Conservation (phyloP, 1,140 invertebrate species). For the Maconellicoccus hirsutus region DNA sequence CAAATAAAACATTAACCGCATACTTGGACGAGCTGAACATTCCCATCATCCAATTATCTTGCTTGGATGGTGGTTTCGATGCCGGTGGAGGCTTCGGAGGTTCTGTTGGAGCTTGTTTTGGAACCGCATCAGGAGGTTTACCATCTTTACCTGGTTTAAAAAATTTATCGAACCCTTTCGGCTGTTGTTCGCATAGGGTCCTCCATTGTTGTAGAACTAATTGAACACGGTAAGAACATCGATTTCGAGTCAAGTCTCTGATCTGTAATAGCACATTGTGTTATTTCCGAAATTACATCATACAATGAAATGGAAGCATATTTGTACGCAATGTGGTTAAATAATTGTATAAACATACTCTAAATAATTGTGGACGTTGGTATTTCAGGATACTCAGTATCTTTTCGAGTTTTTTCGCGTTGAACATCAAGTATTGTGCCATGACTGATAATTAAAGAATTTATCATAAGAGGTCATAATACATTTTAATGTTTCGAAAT, state of each 20-base stretch:
- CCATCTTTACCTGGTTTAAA: constrained; percentile 50
- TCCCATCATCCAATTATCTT: constrained; percentile 28
- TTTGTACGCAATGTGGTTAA: background rate
- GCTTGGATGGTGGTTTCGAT: background rate
- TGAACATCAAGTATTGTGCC: constrained; percentile 14
- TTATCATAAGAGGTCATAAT: background rate
- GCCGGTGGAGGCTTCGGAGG: constrained; percentile 18
- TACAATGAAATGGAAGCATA: background rate
- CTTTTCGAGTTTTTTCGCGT: background rate
- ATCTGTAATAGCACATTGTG: background rate
- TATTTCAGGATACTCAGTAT: constrained; percentile 15
- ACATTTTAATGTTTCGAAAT: background rate
- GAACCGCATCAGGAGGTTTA: constrained; percentile 25
- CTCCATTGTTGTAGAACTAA: constrained; percentile 41
- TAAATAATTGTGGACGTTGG: background rate
- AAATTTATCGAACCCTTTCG: constrained; percentile 88
- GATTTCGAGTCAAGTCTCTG: constrained; percentile 17
- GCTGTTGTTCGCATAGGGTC: constrained; percentile 54
- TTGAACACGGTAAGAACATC: background rate
- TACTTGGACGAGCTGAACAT: constrained; percentile 30
- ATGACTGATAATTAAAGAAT: background rate
- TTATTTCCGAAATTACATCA: background rate
- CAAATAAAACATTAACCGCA: background rate
- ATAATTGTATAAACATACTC: background rate
- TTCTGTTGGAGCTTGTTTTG: constrained; percentile 29